phyloP scores from a whole-genome alignment of 1,140 invertebrate species.

The Aphaenogaster rudis region DNA sequence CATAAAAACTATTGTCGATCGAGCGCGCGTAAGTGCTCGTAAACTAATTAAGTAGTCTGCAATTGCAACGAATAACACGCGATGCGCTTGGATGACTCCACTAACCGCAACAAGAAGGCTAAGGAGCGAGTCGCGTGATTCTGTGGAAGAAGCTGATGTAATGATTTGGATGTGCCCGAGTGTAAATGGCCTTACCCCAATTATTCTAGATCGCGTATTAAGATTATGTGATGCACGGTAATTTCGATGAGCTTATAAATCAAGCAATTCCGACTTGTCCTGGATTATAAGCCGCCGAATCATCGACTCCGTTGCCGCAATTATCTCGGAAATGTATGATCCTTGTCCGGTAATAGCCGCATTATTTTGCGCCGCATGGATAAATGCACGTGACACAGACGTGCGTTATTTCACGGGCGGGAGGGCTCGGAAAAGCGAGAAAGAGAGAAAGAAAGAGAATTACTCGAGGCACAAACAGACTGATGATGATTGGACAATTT shows the following conservation, averaged over 20 bases:
- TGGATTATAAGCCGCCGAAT: constrained; percentile 58
- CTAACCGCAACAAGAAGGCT: constrained; percentile 19
- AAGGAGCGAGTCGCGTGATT: constrained; percentile 52
- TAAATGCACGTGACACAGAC: constrained; percentile 66
- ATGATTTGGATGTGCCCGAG: not conserved
- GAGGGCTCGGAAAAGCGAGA: constrained; percentile 2
- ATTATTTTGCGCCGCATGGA: constrained; percentile 50
- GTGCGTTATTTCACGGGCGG: constrained; percentile 28
- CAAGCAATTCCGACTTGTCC: constrained; percentile 40
- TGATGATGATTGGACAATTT: constrained; percentile 82
- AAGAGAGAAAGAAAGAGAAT: constrained; percentile 37
- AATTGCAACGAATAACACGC: constrained; percentile 45
- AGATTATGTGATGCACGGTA: constrained; percentile 41
- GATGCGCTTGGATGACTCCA: constrained; percentile 28
- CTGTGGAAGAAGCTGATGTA: not conserved
- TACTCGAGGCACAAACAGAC: constrained; percentile 68
- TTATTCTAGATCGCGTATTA: constrained; percentile 53
- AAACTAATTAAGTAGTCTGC: constrained; percentile 40
- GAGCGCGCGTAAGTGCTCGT: not conserved
- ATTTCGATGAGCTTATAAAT: constrained; percentile 58
- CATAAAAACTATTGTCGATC: constrained; percentile 9
- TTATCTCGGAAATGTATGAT: constrained; percentile 60
- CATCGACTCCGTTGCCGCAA: constrained; percentile 48
- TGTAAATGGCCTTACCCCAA: constrained; percentile 45
- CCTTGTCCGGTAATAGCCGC: constrained; percentile 44